phyloP scores from a whole-genome alignment of 2,113 vertebrate species.

The Strigops habroptila region DNA sequence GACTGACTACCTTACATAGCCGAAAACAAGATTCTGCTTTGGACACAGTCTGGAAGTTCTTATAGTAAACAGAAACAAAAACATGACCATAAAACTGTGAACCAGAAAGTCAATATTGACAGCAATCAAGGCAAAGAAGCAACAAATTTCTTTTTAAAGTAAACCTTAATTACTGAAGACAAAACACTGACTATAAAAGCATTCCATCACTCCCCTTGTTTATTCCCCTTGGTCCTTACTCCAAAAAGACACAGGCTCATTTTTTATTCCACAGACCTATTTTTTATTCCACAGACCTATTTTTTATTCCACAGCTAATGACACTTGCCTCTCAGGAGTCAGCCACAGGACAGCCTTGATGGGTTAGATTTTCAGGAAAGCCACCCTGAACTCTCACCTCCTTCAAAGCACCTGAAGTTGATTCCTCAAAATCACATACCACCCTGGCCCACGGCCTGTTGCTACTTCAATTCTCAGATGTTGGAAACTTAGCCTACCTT shows the following conservation, averaged over 20 bases:
- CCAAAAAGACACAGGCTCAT: background rate
- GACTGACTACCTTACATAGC: fast-evolving
- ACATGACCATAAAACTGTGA: background rate
- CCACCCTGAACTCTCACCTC: fast-evolving
- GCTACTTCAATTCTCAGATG: background rate
- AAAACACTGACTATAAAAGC: background rate
- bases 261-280: no score
- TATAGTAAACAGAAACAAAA: background rate
- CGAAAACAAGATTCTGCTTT: background rate
- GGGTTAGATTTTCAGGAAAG: background rate
- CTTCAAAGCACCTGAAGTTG: background rate
- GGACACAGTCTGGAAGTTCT: background rate
- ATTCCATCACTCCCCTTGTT: background rate
- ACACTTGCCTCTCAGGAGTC: background rate
- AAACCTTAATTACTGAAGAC: background rate
- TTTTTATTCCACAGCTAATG: no score
- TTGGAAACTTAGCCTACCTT: background rate
- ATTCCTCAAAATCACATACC: background rate
- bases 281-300: no score
- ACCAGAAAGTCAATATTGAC: background rate
- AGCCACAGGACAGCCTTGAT: background rate
- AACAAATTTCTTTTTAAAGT: background rate
- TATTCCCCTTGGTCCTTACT: background rate
- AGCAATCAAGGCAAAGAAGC: background rate
- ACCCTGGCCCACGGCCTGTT: background rate